Evolutionary conservation across 2,113 vertebrate species (phyloP).

Genomic region (Scomber scombrus): DNA sequence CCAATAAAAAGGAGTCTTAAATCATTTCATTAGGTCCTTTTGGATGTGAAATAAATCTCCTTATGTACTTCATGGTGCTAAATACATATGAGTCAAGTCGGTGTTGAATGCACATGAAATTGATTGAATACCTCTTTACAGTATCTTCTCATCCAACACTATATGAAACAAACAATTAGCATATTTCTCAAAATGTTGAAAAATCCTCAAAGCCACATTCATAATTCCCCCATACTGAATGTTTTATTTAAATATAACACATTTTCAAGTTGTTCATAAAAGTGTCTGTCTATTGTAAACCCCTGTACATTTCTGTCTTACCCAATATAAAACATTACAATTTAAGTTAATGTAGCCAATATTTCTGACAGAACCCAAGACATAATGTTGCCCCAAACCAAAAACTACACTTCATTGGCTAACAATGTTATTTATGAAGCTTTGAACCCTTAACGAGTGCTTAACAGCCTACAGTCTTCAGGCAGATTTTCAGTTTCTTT

Average conservation of each 20-base stretch:
- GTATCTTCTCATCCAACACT: neutral
- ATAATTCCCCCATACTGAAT: neutral
- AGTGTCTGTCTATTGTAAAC: neutral
- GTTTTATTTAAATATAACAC: neutral
- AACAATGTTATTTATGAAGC: conserved; percentile 5
- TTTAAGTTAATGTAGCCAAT: neutral
- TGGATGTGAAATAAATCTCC: neutral
- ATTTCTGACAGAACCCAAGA: neutral
- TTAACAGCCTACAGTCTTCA: neutral
- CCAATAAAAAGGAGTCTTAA: neutral
- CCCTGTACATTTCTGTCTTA: neutral
- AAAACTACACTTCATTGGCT: neutral
- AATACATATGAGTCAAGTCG: too few relatives aligned
- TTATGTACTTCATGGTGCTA: neutral
- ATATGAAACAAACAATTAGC: neutral
- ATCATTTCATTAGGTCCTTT: neutral
- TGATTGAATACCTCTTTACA: neutral
- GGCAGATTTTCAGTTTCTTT: neutral
- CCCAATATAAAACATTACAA: neutral
- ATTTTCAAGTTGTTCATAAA: conserved; percentile 9
- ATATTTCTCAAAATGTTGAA: neutral
- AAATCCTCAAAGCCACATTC: neutral
- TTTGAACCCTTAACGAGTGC: neutral
- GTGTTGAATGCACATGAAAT: neutral
- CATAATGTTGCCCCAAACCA: neutral